These are phyloP conservation scores for Thalassaphorura encarpata DNA, from an alignment of 1,140 invertebrate genomes.

Conservation along the genomic window DNA sequence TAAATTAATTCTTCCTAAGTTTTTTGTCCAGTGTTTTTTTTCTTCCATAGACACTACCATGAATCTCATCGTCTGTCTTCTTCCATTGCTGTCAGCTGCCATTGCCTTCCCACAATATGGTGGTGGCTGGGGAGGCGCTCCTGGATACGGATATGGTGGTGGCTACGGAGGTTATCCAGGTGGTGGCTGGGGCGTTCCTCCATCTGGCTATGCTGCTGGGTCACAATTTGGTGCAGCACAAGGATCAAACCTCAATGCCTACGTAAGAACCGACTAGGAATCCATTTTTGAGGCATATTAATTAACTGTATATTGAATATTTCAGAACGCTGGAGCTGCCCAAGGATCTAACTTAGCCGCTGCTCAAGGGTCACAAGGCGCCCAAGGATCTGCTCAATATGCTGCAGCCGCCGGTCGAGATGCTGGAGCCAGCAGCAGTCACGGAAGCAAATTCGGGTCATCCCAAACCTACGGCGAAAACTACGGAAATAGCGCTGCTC, in stretches of 20 bases:
- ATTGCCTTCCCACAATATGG: not conserved
- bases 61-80: too few relatives aligned
- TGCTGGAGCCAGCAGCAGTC: not conserved
- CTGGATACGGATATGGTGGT: not conserved
- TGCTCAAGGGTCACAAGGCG: not conserved
- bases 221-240: not conserved
- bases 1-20: too few relatives aligned
- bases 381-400: not conserved
- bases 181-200: not conserved
- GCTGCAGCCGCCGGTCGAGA: not conserved
- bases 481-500: conserved; percentile 1
- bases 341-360: not conserved
- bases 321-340: not conserved
- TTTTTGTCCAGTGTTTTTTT: too few relatives aligned
- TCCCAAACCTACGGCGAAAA: conserved; percentile 2
- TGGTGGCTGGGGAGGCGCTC: not conserved
- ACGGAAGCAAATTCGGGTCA: conserved; percentile 1
- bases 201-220: not conserved
- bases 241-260: not conserved
- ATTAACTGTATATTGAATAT: not conserved
- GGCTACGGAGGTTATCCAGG: conserved; percentile 8
- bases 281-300: not conserved
- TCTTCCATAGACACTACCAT: too few relatives aligned
- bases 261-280: not conserved
- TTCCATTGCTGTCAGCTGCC: too few relatives aligned